Evolutionary conservation across 2,113 vertebrate genomes (phyloP), one percentile per base, ranked within the genome.

Genomic region (Polypterus bichir): DNA sequence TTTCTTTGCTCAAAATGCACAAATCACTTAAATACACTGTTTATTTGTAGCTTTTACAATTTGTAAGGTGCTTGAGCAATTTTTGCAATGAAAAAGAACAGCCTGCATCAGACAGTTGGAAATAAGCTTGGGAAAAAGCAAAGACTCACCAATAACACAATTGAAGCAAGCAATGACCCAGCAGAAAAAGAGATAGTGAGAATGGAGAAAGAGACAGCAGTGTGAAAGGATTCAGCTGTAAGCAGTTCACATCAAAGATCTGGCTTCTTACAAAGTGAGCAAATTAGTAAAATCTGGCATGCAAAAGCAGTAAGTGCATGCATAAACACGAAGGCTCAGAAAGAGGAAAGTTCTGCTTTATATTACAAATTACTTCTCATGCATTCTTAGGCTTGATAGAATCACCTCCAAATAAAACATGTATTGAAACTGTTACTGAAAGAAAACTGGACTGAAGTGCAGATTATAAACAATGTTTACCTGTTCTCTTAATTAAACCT

Each of bases 131-230:
- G 69, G 55, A 62, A 52, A 45, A 72, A 64, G 59, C 67, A 58
- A 81, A 76, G 89, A 97, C 93, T 97, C 93, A 98, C 94, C 94
- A 91, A 89, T 86, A 81, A 89, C 83, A 91, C 84, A 88, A 92
- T 89, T 87, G 91, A 83, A 91, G 88, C 84, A 91, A 92, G 89
- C 79, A 84, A 81, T 77, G 89, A 89, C 82, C 87, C 94, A 89
- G 89, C 88, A 86, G 87, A 86, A 80, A 78, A 84, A 86, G 83
- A 80, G 54, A 82, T 79, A 73, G 85, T 84, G 73, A 80, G 79
- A 73, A 82, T 79, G 86, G 82, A 89, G 79, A 84, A 80, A 81
- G 84, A 66, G 83, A 87, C 77, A 83, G 88, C 82, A 82, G 81
- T 73, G 79, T 77, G 81, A 78, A 79, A 72, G 83, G 78, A 70